Evolutionary conservation across 2,888 invertebrate genomes (phyloP), one percentile per base, ranked within the genome.

Genomic region (Diploptera punctata): DNA sequence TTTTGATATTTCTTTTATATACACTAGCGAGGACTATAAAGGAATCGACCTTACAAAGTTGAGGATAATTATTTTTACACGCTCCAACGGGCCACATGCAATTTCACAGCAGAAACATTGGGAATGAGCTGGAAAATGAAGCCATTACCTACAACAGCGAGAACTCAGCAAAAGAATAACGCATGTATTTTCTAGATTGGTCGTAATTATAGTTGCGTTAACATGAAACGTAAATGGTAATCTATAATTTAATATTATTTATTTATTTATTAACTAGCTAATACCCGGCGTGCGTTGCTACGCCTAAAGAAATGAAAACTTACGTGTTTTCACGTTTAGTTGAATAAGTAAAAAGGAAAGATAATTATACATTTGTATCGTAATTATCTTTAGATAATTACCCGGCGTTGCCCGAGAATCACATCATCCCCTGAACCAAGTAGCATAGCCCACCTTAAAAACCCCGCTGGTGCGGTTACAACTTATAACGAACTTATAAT

Each of bases 61-160:
- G n/a, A 47, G 47, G 47, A n/a, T 47, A 47, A 47, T 47, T 47
- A 47, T 47, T 47, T 47, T 47, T 47, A n/a, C 18, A 47, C 47
- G 47, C 47, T 47, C n/a, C 47, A 47, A 3, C 47, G n/a, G n/a
- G 7, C n/a, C n/a, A 47, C 47, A 47, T 47, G 47, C 47, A n/a
- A 47, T 47, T 10, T 47, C 7, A n/a, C 47, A 47, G 47, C 47
- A 47, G n/a, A 47, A n/a, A 47, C 38, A 38, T 38, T 38, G 5
- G 38, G 38, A 9, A 13, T 13, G 38, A n/a, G 9, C 47, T n/a
- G 10, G 18, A 47, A n/a, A 47, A n/a, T 47, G 47, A n/a, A n/a
- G 47, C 3, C 13, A 38, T 38, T 13, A 13, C 13, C 7, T 9
- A 38, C 13, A 5, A 38, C 5, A 38, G 7, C 5, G 5, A 38